Conservation (phyloP, 2,797 vertebrate genomes). For the Lophius americanus region DNA sequence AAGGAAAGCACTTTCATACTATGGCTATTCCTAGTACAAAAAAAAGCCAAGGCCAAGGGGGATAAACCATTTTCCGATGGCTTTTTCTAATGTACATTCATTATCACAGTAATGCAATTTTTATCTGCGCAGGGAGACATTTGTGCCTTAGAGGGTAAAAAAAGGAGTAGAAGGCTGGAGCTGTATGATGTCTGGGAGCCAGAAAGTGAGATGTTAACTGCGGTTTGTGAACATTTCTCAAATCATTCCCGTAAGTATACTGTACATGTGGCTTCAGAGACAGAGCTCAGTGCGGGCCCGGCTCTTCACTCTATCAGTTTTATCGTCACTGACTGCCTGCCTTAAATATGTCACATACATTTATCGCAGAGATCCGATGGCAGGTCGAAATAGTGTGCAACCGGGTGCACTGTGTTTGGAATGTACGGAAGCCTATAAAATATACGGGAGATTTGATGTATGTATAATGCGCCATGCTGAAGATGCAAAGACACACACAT, state of each 20-base stretch:
- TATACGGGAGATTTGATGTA: conserved; percentile 49
- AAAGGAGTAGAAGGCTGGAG: conserved; percentile 27
- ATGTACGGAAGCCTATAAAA: conserved; percentile 56
- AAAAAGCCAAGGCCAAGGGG: too few relatives aligned
- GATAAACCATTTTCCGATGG: conserved; percentile 21
- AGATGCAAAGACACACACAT: conserved; percentile 4
- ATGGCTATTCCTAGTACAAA: too few relatives aligned
- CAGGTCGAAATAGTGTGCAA: conserved; percentile 37
- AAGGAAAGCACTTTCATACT: too few relatives aligned
- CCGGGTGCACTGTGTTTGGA: conserved; percentile 35
- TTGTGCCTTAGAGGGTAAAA: conserved; percentile 48
- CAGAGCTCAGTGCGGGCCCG: conserved; percentile 16
- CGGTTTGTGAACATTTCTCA: conserved; percentile 39
- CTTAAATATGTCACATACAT: conserved; percentile 43
- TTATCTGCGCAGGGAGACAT: conserved; percentile 49
- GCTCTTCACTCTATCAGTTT: conserved; percentile 35
- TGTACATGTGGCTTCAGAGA: not conserved
- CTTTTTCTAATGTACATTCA: conserved; percentile 30
- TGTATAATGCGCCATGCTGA: conserved; percentile 23
- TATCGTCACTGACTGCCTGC: conserved; percentile 50
- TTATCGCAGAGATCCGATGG: conserved; percentile 44
- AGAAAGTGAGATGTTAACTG: conserved; percentile 42
- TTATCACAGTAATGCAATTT: conserved; percentile 40
- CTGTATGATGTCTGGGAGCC: conserved; percentile 28
- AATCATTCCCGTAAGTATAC: conserved; percentile 17